Evolutionary conservation across 1,140 invertebrate genomes (phyloP).

Genomic region (Venturia canescens): DNA sequence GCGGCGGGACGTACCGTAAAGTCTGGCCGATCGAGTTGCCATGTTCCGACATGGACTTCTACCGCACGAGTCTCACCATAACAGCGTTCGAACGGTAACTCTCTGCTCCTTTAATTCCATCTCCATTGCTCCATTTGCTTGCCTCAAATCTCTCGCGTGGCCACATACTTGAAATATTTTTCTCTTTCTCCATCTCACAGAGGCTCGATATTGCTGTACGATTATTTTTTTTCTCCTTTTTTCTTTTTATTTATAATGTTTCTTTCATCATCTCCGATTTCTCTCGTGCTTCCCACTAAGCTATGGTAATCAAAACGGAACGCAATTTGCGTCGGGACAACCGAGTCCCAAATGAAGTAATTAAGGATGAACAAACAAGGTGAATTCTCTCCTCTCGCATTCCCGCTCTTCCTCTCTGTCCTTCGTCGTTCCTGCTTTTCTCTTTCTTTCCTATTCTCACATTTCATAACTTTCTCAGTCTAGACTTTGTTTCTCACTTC

Average conservation of each 20-base stretch:
- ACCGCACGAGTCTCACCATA: conserved; percentile 8
- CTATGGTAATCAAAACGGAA: conserved; percentile 48
- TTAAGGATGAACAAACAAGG: conserved; percentile 49
- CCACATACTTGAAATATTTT: not conserved
- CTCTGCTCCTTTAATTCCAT: conserved; percentile 13
- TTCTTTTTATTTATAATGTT: not conserved
- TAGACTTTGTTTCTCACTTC: conserved; percentile 21
- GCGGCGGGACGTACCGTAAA: not conserved
- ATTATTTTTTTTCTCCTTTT: not conserved
- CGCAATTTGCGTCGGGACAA: conserved; percentile 49
- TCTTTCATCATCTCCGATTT: conserved; percentile 19
- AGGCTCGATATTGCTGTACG: not conserved
- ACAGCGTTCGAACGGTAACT: conserved; percentile 34
- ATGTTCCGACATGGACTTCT: conserved; percentile 12
- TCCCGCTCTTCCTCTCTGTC: not conserved
- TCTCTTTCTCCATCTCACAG: conserved; percentile 5
- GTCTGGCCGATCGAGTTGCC: not conserved
- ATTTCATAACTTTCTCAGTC: conserved; percentile 1
- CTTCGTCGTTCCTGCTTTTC: not conserved
- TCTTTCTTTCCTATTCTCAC: not conserved
- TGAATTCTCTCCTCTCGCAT: conserved; percentile 3
- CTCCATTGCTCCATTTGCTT: conserved; percentile 6
- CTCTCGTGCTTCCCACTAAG: conserved; percentile 10
- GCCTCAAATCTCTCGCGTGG: not conserved
- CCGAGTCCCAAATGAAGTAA: conserved; percentile 49